These are phyloP conservation scores for Conus canariensis DNA, from an alignment of 2,888 invertebrate species.

Conservation along the genomic window DNA sequence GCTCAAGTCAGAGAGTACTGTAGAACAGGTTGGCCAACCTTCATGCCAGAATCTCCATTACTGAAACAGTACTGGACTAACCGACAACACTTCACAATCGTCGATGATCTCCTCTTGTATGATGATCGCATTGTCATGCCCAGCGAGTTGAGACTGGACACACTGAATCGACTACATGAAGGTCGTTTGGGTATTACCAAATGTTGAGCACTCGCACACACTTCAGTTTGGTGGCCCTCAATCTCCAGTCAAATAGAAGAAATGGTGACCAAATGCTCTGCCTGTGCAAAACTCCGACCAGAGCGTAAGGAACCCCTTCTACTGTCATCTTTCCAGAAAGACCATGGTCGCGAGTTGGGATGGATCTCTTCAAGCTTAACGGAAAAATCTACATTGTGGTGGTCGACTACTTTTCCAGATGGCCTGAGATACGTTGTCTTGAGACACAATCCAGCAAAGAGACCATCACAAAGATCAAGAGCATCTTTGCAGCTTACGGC, in stretches of 20 bases:
- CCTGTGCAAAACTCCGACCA: not conserved
- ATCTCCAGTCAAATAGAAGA: not conserved
- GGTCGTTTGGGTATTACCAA: constrained; percentile 9
- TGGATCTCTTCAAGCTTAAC: constrained; percentile 8
- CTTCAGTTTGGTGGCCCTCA: constrained; percentile 24
- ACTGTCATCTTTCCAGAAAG: constrained; percentile 5
- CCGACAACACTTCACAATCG: not conserved
- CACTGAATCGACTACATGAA: not conserved
- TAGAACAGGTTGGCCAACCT: not conserved
- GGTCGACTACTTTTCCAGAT: constrained; percentile 3
- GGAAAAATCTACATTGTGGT: not conserved
- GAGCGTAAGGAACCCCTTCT: not conserved
- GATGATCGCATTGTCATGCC: not conserved
- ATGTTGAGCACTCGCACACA: not conserved
- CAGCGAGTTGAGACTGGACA: not conserved
- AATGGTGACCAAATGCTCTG: not conserved
- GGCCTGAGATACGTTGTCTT: not conserved
- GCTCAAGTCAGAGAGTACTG: not conserved
- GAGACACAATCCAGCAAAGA: not conserved
- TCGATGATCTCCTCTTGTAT: constrained; percentile 5
- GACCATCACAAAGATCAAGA: too few relatives aligned
- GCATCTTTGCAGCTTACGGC: constrained; percentile 19
- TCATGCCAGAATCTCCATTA: not conserved
- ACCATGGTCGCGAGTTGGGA: not conserved
- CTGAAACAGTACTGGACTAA: not conserved